phyloP scores from a whole-genome alignment of 2,797 vertebrate species.

The Amazona finschi region DNA sequence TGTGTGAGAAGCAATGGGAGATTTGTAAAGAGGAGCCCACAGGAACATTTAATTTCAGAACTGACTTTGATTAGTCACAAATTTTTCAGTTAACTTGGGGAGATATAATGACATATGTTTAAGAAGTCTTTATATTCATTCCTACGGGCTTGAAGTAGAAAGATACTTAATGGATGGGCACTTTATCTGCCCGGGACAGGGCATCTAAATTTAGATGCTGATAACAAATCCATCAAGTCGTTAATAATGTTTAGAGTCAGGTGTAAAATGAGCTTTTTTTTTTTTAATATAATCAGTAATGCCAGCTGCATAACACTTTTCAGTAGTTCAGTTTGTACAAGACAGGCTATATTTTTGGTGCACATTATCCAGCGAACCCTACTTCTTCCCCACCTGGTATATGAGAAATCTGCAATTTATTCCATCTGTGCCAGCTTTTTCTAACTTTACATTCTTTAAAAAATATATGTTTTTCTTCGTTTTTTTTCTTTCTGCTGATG shows the following conservation, averaged over 20 bases:
- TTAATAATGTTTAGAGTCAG: background rate
- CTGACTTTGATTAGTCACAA: slow-evolving; percentile 14
- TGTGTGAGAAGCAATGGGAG: background rate
- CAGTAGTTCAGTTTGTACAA: background rate
- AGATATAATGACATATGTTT: background rate
- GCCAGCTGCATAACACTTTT: background rate
- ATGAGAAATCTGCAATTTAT: background rate
- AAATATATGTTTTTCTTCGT: background rate
- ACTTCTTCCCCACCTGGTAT: background rate
- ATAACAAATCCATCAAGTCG: background rate
- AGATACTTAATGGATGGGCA: background rate
- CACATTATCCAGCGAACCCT: background rate
- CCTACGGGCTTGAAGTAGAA: background rate
- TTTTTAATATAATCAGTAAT: background rate
- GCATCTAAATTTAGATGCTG: background rate
- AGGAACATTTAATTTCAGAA: slow-evolving; percentile 24
- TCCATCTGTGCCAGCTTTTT: background rate
- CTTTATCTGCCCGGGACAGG: background rate
- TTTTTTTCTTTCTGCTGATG: background rate
- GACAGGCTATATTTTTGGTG: background rate
- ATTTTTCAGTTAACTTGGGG: slow-evolving; percentile 28
- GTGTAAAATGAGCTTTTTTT: background rate
- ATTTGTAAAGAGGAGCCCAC: slow-evolving; percentile 8
- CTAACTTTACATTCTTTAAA: background rate
- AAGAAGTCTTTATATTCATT: background rate